These are phyloP conservation scores for Nothobranchius furzeri DNA, from an alignment of 2,113 vertebrate species.

Conservation along the genomic window DNA sequence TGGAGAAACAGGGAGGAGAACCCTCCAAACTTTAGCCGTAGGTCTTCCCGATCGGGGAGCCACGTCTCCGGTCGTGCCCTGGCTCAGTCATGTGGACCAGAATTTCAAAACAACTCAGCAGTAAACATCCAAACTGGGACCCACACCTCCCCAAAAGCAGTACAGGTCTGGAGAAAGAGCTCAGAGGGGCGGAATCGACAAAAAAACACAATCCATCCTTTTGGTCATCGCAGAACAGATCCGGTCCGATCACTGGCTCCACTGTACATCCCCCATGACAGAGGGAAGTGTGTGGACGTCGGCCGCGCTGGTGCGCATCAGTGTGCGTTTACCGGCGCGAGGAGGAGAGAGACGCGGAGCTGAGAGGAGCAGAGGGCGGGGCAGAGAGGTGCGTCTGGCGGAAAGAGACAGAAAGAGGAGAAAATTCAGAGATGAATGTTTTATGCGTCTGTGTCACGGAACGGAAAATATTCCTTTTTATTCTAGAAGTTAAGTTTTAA, in stretches of 20 bases:
- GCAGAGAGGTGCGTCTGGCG: slow-evolving; percentile 50
- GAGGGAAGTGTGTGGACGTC: slow-evolving; percentile 52
- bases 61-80: slow-evolving; percentile 72
- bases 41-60: slow-evolving; percentile 77
- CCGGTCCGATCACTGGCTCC: slow-evolving; percentile 51
- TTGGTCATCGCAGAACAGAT: slow-evolving; percentile 47
- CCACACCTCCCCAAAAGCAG: slow-evolving; percentile 41
- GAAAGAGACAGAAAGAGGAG: slow-evolving; percentile 42
- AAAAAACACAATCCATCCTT: slow-evolving; percentile 64
- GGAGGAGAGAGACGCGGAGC: slow-evolving; percentile 22
- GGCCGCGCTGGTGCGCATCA: slow-evolving; percentile 60
- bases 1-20: slow-evolving; percentile 38
- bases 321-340: slow-evolving; percentile 51
- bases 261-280: slow-evolving; percentile 52
- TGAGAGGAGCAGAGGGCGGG: slow-evolving; percentile 54
- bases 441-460: slow-evolving; percentile 74
- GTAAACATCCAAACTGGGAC: slow-evolving; percentile 76
- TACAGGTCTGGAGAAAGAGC: slow-evolving; percentile 26
- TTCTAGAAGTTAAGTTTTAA: slow-evolving; percentile 17
- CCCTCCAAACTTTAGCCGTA: slow-evolving; percentile 80
- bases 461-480: slow-evolving; percentile 33
- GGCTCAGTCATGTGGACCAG: slow-evolving; percentile 77
- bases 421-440: slow-evolving; percentile 74
- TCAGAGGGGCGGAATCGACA: slow-evolving; percentile 46
- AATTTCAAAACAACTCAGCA: slow-evolving; percentile 49